phyloP scores from a whole-genome alignment of 1,140 invertebrate species.

The Polypedilum pembai region DNA sequence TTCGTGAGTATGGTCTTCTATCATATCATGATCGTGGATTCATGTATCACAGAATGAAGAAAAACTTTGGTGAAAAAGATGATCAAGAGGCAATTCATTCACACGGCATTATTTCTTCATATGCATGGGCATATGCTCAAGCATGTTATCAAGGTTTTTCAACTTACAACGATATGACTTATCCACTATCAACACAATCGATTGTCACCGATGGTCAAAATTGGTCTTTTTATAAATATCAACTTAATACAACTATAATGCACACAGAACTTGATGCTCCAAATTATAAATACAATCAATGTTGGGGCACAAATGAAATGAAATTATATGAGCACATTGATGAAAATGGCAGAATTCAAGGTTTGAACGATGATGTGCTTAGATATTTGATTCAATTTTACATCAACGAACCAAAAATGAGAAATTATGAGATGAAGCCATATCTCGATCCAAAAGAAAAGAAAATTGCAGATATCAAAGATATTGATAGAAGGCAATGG shows the following conservation, averaged over 20 bases:
- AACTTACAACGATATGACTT: conserved; percentile 76
- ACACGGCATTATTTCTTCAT: conserved; percentile 68
- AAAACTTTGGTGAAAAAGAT: conserved; percentile 45
- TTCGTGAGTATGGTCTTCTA: conserved; percentile 63
- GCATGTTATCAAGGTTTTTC: conserved; percentile 84
- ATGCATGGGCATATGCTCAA: conserved; percentile 69
- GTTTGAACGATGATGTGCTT: conserved; percentile 74
- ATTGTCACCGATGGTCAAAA: conserved; percentile 74
- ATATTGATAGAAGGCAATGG: conserved; percentile 57
- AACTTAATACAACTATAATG: conserved; percentile 74
- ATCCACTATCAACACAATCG: conserved; percentile 78
- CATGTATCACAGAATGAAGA: conserved; percentile 44
- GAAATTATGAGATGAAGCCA: conserved; percentile 60
- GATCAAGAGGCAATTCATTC: conserved; percentile 55
- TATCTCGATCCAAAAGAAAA: conserved; percentile 55
- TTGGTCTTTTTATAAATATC: conserved; percentile 79
- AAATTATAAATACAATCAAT: conserved; percentile 69
- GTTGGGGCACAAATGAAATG: conserved; percentile 63
- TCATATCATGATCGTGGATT: conserved; percentile 61
- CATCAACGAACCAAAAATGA: conserved; percentile 53
- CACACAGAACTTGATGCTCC: conserved; percentile 50
- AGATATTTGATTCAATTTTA: conserved; percentile 68
- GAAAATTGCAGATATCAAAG: conserved; percentile 57
- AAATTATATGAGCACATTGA: conserved; percentile 69
- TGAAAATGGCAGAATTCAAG: conserved; percentile 57